Evolutionary conservation across 1,140 invertebrate genomes (phyloP).

Genomic region (Drosophila miranda): DNA sequence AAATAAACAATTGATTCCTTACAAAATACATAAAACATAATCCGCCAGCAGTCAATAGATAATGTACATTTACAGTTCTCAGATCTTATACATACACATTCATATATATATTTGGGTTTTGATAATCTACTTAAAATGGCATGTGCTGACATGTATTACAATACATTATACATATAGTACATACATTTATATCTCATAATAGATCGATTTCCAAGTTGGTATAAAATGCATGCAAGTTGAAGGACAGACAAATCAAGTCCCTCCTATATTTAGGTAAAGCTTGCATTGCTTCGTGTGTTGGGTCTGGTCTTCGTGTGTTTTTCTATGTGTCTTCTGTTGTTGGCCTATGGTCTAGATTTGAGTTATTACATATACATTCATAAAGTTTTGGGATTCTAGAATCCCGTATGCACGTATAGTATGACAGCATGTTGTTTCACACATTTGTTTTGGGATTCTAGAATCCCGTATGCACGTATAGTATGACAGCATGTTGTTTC

Average conservation of each 20-base stretch:
- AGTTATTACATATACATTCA: conserved; percentile 74
- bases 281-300: conserved; percentile 39
- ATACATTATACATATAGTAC: conserved; percentile 75
- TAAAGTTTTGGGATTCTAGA: conserved; percentile 72
- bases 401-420: conserved; percentile 78
- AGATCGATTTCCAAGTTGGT: conserved; percentile 59
- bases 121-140: conserved; percentile 75
- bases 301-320: conserved; percentile 20
- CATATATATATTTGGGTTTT: conserved; percentile 34
- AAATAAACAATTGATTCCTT: conserved; percentile 62
- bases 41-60: conserved; percentile 48
- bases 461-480: conserved; percentile 78
- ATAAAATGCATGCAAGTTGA: conserved; percentile 68
- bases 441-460: too few relatives aligned
- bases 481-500: conserved; percentile 74
- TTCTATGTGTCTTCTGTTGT: conserved; percentile 9
- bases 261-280: conserved; percentile 45
- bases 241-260: conserved; percentile 31
- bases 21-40: conserved; percentile 75
- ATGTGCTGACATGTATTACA: conserved; percentile 71
- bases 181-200: conserved; percentile 57
- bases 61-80: conserved; percentile 71
- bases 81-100: conserved; percentile 57
- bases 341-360: conserved; percentile 64
- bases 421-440: conserved; percentile 75